Evolutionary conservation across 2,113 vertebrate species (phyloP), one percentile per base, ranked within the genome.

Genomic region (Archilochus colubris): DNA sequence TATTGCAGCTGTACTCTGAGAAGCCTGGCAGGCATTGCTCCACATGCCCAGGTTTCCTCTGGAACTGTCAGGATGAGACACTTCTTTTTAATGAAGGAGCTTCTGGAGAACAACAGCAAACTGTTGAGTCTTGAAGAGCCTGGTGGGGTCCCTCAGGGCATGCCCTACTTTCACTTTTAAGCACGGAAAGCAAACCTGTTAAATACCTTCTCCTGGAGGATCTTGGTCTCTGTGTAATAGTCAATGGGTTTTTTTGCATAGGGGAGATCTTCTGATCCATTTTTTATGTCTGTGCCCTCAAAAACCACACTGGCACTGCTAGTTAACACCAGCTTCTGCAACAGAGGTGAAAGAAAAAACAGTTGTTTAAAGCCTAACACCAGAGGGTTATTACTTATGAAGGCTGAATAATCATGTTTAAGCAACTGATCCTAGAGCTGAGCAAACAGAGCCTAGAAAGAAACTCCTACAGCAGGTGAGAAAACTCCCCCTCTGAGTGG

Each of bases 231-330:
- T 12, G 99, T 99, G 97, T 99, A 99, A 94, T 98, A 99, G 96
- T 99, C 99, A 1, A 99, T 99, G 13, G 99, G 99, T 10, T 98
- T 99, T 58, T 85, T 97, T 38, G 99, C 99, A 24, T 99, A 99
- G 2, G 99, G 99, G 10, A 99, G 98, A 87, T 99, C 98, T 97
- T 99, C 99, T 2, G 96, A 98, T 59, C 99, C 99, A 48, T 99
- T 98, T 96, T 99, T 99, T 48, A 99, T 98, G 97, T 99, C 99
- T 15, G 85, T 97, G 43, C 99, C 99, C 95, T 99, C 99, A 96
- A 99, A 99, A 95, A 99, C 97, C 2, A 99, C 99, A 73, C 99
- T 99, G 94, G 99, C 99, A 94, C 99, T 99, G 97, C 99, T 99
- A 22, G 99, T 99, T 96, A 99, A 93, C 82, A 99, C 98, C 86